These are phyloP conservation scores for Porites evermanni DNA, from an alignment of 92 coral and sea anemone genomes.

Conservation along the genomic window DNA sequence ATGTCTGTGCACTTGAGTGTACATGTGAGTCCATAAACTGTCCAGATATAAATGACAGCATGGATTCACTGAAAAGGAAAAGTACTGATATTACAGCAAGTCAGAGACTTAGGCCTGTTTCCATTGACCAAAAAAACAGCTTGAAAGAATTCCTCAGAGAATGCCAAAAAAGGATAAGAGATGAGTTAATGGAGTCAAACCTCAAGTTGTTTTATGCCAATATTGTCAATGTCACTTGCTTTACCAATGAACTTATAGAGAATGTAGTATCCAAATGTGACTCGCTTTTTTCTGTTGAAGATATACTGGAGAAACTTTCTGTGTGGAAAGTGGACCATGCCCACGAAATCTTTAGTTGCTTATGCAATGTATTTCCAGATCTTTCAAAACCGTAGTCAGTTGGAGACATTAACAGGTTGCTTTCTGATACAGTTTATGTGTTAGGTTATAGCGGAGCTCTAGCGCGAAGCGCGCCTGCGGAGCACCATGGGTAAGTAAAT, in stretches of 20 bases:
- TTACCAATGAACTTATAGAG: constrained; percentile 24
- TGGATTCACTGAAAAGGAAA: constrained; percentile 3
- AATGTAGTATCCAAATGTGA: constrained; percentile 38
- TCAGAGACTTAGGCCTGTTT: constrained; percentile 24
- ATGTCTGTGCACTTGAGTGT: constrained; percentile 41
- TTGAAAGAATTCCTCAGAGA: constrained; percentile 25
- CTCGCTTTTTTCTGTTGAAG: constrained; percentile 45
- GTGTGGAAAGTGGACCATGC: constrained; percentile 38
- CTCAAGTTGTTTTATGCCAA: constrained; percentile 29
- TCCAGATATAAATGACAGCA: constrained; percentile 17
- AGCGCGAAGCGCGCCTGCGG: too few relatives aligned
- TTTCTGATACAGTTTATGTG: too few relatives aligned
- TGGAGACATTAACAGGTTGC: too few relatives aligned
- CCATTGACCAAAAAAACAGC: constrained; percentile 18
- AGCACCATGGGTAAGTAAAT: too few relatives aligned
- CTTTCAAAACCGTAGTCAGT: neutral
- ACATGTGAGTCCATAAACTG: constrained; percentile 43
- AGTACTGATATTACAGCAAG: neutral
- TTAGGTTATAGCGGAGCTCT: too few relatives aligned
- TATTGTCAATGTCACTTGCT: constrained; percentile 50
- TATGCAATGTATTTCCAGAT: constrained; percentile 42
- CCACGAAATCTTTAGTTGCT: constrained; percentile 23
- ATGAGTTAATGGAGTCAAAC: constrained; percentile 9
- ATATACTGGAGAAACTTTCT: constrained; percentile 26
- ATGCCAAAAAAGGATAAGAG: constrained; percentile 30